These are phyloP conservation scores for Zophobas morio DNA, from an alignment of 1,140 invertebrate genomes.

Conservation along the genomic window DNA sequence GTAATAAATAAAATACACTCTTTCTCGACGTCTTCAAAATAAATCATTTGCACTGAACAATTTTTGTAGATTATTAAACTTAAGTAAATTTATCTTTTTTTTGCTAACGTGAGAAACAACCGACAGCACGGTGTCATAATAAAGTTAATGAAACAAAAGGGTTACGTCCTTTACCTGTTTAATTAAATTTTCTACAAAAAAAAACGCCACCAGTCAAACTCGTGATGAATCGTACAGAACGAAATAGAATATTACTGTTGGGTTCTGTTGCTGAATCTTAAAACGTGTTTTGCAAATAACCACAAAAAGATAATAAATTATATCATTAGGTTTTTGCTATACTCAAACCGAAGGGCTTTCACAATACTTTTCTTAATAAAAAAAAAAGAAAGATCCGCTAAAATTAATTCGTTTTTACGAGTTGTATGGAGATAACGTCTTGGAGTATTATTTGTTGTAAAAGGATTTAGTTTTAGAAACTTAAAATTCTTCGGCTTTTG, in stretches of 20 bases:
- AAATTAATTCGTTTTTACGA: too few species aligned
- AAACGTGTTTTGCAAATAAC: background rate
- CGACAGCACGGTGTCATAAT: background rate
- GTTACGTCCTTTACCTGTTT: slow-evolving; percentile 16
- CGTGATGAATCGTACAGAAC: slow-evolving; percentile 7
- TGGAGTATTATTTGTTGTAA: background rate
- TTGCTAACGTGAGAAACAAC: background rate
- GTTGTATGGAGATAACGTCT: too few species aligned
- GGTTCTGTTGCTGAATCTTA: background rate
- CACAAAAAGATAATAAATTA: slow-evolving; percentile 2
- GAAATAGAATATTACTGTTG: slow-evolving; percentile 13
- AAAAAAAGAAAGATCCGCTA: too few species aligned
- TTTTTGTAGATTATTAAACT: too few species aligned
- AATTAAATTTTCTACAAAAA: slow-evolving; percentile 7
- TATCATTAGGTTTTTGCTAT: background rate
- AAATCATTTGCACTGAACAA: too few species aligned
- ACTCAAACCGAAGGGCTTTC: background rate
- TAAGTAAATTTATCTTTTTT: too few species aligned
- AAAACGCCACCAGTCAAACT: slow-evolving; percentile 8
- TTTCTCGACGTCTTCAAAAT: too few species aligned
- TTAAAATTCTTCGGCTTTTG: background rate
- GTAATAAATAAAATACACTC: too few species aligned
- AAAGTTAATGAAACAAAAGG: slow-evolving; percentile 17
- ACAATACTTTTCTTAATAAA: background rate
- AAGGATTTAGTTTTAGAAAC: slow-evolving; percentile 3